Base-by-base conservation (phyloP, 2,888 invertebrate genomes). In the Catonia carolina region DNA sequence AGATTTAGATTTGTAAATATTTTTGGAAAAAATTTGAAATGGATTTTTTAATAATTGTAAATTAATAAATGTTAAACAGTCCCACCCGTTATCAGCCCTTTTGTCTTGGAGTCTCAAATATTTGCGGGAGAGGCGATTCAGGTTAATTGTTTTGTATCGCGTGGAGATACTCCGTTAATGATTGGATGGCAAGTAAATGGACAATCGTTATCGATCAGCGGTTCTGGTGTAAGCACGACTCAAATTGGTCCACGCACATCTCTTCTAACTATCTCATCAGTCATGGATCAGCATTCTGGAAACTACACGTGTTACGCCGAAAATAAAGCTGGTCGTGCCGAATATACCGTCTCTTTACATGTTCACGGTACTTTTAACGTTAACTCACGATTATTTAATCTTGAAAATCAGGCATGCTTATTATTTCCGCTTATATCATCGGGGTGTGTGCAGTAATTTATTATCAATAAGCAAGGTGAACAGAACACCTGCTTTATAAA, bases 111-210 rank as follows among this genome's bases (percentile, higher is more conserved):
- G 72, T 80, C 81, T 64, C 85, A 86, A 67, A 81, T 87, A 67
- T 83, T 82, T 73, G 84, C 84, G 69, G 89, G 87, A 64, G 86
- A 88, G 73, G 84, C 87, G 62, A 86, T 84, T 66, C 88, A 89
- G 74, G 79, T 85, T 65, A 82, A 79, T 71, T 78, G 84, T 75
- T 76, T 81, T 77, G 77, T 82, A 59, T 76, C 76, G 37, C 75
- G 78, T 66, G 85, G 83, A 58, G 80, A 80, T 69, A 68, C 71
- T 52, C 80, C 78, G 57, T 69, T 81, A 63, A 71, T 77, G 66
- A 77, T 80, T 64, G 68, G 68, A 60, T 81, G 81, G 81, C 75
- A 66, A 63, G 76, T 78, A 67, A 72, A 77, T 60, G 75, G 75
- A 51, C 69, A 72, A 59, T 63, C 73, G 66, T 57, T 64, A 8